Evolutionary conservation across 2,113 vertebrate species (phyloP), one percentile per base, ranked within the genome.

Genomic region (Melospiza melodia): DNA sequence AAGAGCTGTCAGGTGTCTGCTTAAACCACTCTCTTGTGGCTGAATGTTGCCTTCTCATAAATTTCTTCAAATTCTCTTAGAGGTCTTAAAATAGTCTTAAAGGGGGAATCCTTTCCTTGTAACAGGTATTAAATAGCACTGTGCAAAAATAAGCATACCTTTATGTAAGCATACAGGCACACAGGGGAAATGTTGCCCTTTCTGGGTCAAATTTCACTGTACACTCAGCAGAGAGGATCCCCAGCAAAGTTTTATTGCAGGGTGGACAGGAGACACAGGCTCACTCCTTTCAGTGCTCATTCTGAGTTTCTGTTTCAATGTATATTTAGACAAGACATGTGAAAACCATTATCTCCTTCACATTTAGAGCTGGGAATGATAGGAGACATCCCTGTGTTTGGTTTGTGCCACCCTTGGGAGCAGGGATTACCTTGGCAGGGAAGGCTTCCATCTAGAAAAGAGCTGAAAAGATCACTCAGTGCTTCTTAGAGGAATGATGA

Each of bases 1-100:
- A 89, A 72, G 49, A 55, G 25, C 72, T 77, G 66, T 62, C 58
- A 25, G 24, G 1, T 58, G 68, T 55, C 69, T 78, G 46, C 78
- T 54, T 51, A 86, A 82, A 66, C 31, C 46, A 80, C n/a, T 80
- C 72, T 84, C 62, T 77, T 90, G 90, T 5, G 5, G 37, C 44
- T 88, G 76, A 61, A 74, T 68, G 41, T 21, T 73, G 16, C 35
- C 33, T 71, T 84, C 85, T 74, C 68, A 63, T 33, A 71, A 90
- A 41, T 63, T 67, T 30, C 55, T 75, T 90, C 77, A 55, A 69
- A 86, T 88, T 76, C 49, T 86, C 87, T 62, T 80, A 43, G 76
- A 92, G 75, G n/a, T 88, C 81, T 94, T 91, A 84, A 88, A 95
- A 77, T 67, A 74, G 37, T 57, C 81, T 88, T 94, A 77, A 89